Evolutionary conservation across 2,113 vertebrate genomes (phyloP).

Genomic region (Taurulus bubalis): DNA sequence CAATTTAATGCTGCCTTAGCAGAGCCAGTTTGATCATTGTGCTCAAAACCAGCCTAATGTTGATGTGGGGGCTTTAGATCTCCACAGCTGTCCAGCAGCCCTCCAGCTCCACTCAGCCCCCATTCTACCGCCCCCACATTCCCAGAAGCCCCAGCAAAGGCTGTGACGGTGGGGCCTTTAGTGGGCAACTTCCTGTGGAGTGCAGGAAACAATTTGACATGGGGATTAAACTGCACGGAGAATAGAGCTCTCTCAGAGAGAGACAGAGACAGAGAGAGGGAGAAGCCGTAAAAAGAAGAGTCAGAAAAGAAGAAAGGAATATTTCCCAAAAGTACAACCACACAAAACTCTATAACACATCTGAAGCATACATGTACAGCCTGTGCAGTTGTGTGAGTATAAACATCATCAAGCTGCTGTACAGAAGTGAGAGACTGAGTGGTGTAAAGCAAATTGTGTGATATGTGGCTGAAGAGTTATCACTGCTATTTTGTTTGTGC

Average conservation of each 20-base stretch:
- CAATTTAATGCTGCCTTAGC: conserved; percentile 34
- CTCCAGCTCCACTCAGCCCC: conserved; percentile 16
- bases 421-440: background rate
- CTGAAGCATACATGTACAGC: conserved; percentile 6
- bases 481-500: background rate
- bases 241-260: conserved; percentile 33
- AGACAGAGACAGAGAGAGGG: background rate
- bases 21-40: conserved; percentile 40
- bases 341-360: conserved; percentile 11
- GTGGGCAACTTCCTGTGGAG: conserved; percentile 77
- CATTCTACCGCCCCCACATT: conserved; percentile 66
- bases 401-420: background rate
- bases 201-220: conserved; percentile 83
- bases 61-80: conserved; percentile 58
- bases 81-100: conserved; percentile 76
- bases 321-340: conserved; percentile 4
- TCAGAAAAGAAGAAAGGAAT: conserved; percentile 20
- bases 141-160: conserved; percentile 73
- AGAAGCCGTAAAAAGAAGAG: conserved; percentile 23
- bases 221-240: conserved; percentile 77
- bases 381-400: background rate
- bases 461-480: background rate
- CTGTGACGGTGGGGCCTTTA: conserved; percentile 68
- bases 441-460: background rate
- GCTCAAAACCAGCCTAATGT: conserved; percentile 41